These are phyloP conservation scores for Zaprionus gabonicus DNA, from an alignment of 1,140 invertebrate genomes.

Conservation along the genomic window DNA sequence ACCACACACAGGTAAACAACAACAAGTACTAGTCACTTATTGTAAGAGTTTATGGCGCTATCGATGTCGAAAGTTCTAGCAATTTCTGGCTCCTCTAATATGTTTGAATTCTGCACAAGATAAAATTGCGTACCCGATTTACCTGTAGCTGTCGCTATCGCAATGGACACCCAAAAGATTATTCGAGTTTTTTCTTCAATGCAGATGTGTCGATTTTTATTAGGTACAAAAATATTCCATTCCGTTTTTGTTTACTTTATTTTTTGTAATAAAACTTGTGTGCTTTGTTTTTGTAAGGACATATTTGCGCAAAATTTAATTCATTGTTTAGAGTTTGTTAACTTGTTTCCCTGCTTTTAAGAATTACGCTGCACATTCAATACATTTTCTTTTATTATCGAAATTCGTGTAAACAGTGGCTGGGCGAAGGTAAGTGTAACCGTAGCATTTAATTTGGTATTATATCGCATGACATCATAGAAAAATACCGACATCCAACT, in stretches of 20 bases:
- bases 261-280: slow-evolving; percentile 28
- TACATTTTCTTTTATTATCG: slow-evolving; percentile 27
- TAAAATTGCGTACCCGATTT: slow-evolving; percentile 21
- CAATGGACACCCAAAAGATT: not conserved
- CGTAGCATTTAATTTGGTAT: slow-evolving; percentile 15
- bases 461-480: slow-evolving; percentile 42
- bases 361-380: slow-evolving; percentile 26
- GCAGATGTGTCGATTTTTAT: slow-evolving; percentile 18
- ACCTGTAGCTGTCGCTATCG: slow-evolving; percentile 35
- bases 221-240: slow-evolving; percentile 10
- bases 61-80: slow-evolving; percentile 50
- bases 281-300: slow-evolving; percentile 23
- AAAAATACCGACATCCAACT: slow-evolving; percentile 7
- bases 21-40: slow-evolving; percentile 19
- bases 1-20: slow-evolving; percentile 33
- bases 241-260: slow-evolving; percentile 29
- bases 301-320: slow-evolving; percentile 24
- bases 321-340: not conserved
- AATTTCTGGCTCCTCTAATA: slow-evolving; percentile 28
- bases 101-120: slow-evolving; percentile 13
- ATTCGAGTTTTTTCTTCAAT: not conserved
- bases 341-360: slow-evolving; percentile 6
- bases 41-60: not conserved
- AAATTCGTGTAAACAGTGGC: slow-evolving; percentile 44
- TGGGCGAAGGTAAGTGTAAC: slow-evolving; percentile 25